Conservation (phyloP, 1,140 invertebrate species). For the Heliconius himera region DNA sequence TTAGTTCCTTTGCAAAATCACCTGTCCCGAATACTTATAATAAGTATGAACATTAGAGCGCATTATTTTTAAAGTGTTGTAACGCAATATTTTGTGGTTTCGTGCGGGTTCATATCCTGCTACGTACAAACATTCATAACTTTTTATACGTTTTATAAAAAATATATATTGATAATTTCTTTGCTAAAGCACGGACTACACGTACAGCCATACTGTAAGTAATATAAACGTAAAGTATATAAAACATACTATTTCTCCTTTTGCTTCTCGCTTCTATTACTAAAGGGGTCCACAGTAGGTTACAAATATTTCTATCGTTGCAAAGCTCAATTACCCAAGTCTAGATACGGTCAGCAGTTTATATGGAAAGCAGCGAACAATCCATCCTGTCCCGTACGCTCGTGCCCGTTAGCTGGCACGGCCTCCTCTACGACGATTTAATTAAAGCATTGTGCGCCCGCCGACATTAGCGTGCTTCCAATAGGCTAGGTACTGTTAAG, state of each 20-base stretch:
- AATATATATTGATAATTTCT: no score
- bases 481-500: conserved; percentile 43
- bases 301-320: conserved; percentile 34
- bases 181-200: no score
- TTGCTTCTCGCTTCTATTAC: neutral
- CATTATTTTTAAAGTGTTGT: no score
- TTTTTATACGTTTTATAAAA: no score
- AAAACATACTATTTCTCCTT: neutral
- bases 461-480: conserved; percentile 62
- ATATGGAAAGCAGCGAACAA: conserved; percentile 49
- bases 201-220: no score
- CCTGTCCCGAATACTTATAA: no score
- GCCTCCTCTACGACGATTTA: conserved; percentile 67
- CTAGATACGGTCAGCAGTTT: conserved; percentile 42
- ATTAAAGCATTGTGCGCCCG: conserved; percentile 72
- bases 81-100: no score
- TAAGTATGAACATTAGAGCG: no score
- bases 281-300: conserved; percentile 4
- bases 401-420: conserved; percentile 70
- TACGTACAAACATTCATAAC: no score
- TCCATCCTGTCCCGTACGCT: conserved; percentile 48
- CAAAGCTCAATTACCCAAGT: conserved; percentile 44
- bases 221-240: no score
- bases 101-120: no score
- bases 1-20: no score